Evolutionary conservation across 2,797 vertebrate species (phyloP), one percentile per base, ranked within the genome.

Genomic region (Sparus aurata): DNA sequence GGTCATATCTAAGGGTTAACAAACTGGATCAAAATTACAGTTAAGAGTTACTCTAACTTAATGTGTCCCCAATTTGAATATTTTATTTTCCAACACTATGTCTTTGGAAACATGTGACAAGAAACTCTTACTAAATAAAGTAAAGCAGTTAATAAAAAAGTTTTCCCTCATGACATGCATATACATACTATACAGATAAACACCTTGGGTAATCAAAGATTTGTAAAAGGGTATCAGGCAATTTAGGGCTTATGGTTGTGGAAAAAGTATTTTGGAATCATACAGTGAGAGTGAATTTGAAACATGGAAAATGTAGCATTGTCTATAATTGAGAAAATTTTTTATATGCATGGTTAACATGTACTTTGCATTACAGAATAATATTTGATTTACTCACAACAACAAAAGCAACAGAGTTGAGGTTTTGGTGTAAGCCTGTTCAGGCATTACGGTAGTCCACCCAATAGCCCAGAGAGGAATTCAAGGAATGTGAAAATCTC

Each of bases 401-500:
- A 43, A 46, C 12, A 22, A 22, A 13, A 45, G 25, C 12, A 43
- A 15, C 25, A 69, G 13, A 49, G 30, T 11, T 59, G 49, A 60
- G 53, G 20, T 49, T 59, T 4, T 9, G 63, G 2, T 69, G 50
- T 3, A 23, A 20, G 17, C 30, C 80, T 77, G 75, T 85, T 61
- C 62, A 73, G 70, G 52, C 84, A 89, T 93, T 95, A 95, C 94
- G 94, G 95, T 95, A 94, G 23, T 81, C 70, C 63, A 82, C 78
- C 91, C 91, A 86, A 82, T 82, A 93, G 90, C 83, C 87, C 80
- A 79, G 88, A 85, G 89, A 95, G 92, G 97, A 97, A 97, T 97
- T 92, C 82, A 61, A 89, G 94, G 97, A 97, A 97, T 97, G 95
- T 93, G 83, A 86, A 90, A 94, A 90, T 87, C 93, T 94, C 83